These are phyloP conservation scores for Polydrusus cervinus DNA, from an alignment of 2,888 invertebrate species.

Conservation along the genomic window DNA sequence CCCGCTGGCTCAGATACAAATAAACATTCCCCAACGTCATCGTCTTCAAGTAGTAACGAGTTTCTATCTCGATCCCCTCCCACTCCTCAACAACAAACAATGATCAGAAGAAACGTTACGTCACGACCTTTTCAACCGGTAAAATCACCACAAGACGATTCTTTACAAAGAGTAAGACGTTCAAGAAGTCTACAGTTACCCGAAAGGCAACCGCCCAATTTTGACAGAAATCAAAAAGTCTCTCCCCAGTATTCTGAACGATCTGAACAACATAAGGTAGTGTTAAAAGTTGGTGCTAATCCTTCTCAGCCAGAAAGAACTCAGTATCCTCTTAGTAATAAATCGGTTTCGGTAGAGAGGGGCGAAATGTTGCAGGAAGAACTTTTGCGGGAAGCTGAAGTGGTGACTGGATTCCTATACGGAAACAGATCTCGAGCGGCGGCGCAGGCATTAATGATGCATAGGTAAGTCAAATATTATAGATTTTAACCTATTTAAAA, in stretches of 20 bases:
- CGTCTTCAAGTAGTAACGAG: constrained; percentile 67
- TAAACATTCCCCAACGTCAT: constrained; percentile 62
- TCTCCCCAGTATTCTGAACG: constrained; percentile 68
- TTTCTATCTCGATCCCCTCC: constrained; percentile 64
- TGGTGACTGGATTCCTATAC: constrained; percentile 75
- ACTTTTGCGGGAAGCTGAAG: constrained; percentile 74
- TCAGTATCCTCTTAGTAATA: constrained; percentile 42
- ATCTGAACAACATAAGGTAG: constrained; percentile 64
- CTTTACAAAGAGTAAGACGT: constrained; percentile 69
- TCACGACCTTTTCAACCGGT: constrained; percentile 53
- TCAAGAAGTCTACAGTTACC: constrained; percentile 79
- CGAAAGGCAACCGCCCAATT: constrained; percentile 69
- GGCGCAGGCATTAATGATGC: constrained; percentile 72
- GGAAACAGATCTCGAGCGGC: constrained; percentile 73
- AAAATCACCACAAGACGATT: constrained; percentile 59
- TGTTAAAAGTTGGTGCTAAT: constrained; percentile 67
- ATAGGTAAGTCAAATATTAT: constrained; percentile 48
- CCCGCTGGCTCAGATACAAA: constrained; percentile 67
- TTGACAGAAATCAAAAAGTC: constrained; percentile 59
- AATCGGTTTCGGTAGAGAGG: constrained; percentile 48
- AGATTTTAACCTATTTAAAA: too few species aligned
- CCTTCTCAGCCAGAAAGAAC: constrained; percentile 53
- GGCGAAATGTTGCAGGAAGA: constrained; percentile 69
- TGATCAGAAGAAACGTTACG: constrained; percentile 54
- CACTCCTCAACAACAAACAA: constrained; percentile 58